Evolutionary conservation across 1,140 invertebrate species (phyloP).

Genomic region (Drosophila novamexicana): DNA sequence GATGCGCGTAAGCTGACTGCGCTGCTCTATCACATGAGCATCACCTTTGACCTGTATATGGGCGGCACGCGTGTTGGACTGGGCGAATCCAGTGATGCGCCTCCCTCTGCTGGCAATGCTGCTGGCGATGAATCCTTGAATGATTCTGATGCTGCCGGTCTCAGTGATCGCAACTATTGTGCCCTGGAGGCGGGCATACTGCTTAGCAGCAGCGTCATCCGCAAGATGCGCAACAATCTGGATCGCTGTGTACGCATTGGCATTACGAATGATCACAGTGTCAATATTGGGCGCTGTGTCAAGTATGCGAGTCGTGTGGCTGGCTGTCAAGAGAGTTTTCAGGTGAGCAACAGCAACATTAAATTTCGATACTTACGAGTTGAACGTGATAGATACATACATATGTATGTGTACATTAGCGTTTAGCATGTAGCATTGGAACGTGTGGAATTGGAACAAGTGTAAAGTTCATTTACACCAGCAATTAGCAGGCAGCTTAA

Average conservation of each 20-base stretch:
- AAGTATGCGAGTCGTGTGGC: conserved; percentile 88
- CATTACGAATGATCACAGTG: conserved; percentile 90
- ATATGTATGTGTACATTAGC: not conserved
- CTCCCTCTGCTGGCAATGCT: conserved; percentile 5
- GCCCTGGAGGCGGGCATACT: conserved; percentile 89
- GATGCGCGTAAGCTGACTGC: conserved; percentile 89
- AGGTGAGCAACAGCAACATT: conserved; percentile 83
- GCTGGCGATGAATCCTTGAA: not conserved
- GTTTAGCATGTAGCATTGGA: not conserved
- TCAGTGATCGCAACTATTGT: conserved; percentile 80
- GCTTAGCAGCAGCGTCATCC: conserved; percentile 91
- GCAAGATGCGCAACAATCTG: conserved; percentile 89
- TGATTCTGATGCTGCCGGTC: conserved; percentile 24
- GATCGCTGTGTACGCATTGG: conserved; percentile 95
- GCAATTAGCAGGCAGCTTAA: not conserved
- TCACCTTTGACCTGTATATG: conserved; percentile 92
- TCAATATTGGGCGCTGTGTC: conserved; percentile 93
- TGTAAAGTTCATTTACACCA: not conserved
- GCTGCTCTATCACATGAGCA: conserved; percentile 91
- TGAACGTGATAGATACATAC: no score
- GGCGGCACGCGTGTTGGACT: conserved; percentile 84
- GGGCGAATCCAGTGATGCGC: conserved; percentile 22
- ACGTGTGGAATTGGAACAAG: not conserved
- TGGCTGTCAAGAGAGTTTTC: conserved; percentile 86
- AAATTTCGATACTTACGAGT: not conserved